A percentile compares a stretch with the other conserved stretches of the same genome.
phyloP scores from a whole-genome alignment of 2,113 vertebrate species.

The Meleagris gallopavo region DNA sequence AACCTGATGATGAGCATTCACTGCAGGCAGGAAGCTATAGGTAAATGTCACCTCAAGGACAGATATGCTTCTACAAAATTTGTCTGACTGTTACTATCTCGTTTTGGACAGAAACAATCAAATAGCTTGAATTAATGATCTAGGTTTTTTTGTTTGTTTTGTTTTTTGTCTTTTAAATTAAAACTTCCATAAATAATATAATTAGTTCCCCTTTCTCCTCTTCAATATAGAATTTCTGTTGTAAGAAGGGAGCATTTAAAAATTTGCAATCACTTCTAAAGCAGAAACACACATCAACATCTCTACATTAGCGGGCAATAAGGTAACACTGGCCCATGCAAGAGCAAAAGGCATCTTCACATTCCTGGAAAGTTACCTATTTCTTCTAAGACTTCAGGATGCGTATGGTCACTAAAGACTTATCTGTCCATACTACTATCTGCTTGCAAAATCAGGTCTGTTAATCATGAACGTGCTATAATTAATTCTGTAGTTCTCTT shows the following conservation, averaged over 20 bases:
- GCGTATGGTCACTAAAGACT: not conserved
- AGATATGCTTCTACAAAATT: not conserved
- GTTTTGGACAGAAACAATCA: not conserved
- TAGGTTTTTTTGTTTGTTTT: fast-evolving
- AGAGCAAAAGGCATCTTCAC: not conserved
- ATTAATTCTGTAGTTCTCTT: not conserved
- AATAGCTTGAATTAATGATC: not conserved
- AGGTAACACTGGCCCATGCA: fast-evolving
- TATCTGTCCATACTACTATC: not conserved
- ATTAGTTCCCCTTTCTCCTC: not conserved
- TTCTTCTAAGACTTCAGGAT: not conserved
- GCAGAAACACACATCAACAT: not conserved
- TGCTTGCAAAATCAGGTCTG: not conserved
- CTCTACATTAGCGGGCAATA: fast-evolving
- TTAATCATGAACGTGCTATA: not conserved
- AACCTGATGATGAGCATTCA: not conserved
- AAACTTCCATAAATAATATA: not conserved
- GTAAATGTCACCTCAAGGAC: not conserved
- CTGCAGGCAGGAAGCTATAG: not conserved
- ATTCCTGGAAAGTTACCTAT: not conserved
- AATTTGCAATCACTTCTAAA: not conserved
- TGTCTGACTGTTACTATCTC: not conserved
- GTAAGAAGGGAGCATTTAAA: not conserved
- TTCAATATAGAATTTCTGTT: not conserved
- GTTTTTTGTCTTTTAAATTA: not conserved